These are phyloP conservation scores for Gobio occitaniae DNA, from an alignment of 2,797 vertebrate species.

Conservation along the genomic window DNA sequence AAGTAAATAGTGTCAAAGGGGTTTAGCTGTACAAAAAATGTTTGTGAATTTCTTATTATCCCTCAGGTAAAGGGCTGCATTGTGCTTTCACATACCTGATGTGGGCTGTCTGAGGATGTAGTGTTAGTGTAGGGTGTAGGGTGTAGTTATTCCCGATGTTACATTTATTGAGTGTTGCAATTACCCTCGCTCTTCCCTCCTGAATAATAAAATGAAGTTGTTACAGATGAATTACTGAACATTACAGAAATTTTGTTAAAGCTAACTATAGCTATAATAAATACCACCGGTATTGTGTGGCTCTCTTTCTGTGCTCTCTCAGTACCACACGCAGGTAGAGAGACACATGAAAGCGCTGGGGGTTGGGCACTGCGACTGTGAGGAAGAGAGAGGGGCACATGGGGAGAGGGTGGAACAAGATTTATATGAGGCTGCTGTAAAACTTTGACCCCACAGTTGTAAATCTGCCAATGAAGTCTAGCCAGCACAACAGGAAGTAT, in stretches of 20 bases:
- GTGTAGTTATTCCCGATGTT: background rate
- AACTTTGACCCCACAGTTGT: conserved; percentile 66
- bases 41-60: background rate
- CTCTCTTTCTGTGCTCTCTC: conserved; percentile 15
- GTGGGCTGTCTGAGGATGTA: no score
- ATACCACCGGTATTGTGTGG: background rate
- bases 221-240: background rate
- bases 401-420: conserved; percentile 57
- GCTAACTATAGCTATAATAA: background rate
- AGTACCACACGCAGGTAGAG: conserved; percentile 38
- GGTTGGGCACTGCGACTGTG: conserved; percentile 39
- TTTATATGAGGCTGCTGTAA: conserved; percentile 64
- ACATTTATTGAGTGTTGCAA: background rate
- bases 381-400: conserved; percentile 36
- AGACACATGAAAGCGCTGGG: conserved; percentile 43
- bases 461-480: conserved; percentile 67
- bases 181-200: background rate
- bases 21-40: background rate
- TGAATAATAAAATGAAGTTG: background rate
- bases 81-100: background rate
- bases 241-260: background rate
- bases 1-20: background rate
- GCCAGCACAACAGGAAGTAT: conserved; percentile 65
- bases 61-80: no score
- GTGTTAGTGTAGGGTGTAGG: background rate